phyloP scores from a whole-genome alignment of 2,113 vertebrate genomes.

The Peromyscus leucopus region DNA sequence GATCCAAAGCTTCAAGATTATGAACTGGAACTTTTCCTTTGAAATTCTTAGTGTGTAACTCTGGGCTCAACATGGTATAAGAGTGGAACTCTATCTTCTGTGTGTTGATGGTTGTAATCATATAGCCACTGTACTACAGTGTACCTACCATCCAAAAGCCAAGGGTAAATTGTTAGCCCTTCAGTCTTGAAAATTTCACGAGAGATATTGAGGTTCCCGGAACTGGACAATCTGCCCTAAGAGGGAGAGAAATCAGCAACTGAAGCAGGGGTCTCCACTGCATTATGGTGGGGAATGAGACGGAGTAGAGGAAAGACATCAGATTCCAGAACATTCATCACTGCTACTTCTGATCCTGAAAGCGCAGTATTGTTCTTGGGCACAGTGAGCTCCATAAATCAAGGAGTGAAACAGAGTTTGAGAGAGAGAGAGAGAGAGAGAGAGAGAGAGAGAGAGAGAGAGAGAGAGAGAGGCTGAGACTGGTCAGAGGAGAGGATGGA shows the following conservation, averaged over 20 bases:
- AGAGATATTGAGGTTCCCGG: not conserved
- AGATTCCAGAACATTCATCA: not conserved
- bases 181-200: not conserved
- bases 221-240: not conserved
- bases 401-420: not conserved
- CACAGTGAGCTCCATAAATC: not conserved
- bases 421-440: not conserved
- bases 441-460: not conserved
- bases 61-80: not conserved
- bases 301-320: not conserved
- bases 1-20: not conserved
- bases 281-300: not conserved
- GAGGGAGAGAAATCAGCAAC: not conserved
- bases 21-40: not conserved
- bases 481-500: not conserved
- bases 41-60: not conserved
- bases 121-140: not conserved
- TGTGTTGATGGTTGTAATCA: fast-evolving
- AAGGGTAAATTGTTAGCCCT: not conserved
- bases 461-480: not conserved
- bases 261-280: not conserved
- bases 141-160: too few relatives aligned
- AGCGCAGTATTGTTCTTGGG: not conserved
- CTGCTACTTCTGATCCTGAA: not conserved
- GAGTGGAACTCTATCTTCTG: not conserved